Evolutionary conservation across 1,140 invertebrate genomes (phyloP), one percentile per base, ranked within the genome.

Genomic region (Lordiphosa collinella): DNA sequence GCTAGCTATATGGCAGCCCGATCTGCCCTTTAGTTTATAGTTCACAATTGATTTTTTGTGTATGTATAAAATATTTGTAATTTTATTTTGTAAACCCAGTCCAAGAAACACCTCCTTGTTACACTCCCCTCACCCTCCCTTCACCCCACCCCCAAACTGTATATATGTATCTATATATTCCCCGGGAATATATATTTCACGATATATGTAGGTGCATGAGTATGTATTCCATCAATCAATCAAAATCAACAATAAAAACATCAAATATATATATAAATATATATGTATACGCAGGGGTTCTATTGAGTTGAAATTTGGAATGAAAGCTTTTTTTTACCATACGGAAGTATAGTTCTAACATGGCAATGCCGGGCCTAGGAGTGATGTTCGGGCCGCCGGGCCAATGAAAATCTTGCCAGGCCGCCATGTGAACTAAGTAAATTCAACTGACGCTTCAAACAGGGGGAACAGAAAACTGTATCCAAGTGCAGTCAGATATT

Each of bases 11-110:
- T 52, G 76, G 72, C 76, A 76, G 71, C 71, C 49, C 31, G 78
- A 60, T 57, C 72, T 82, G 72, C 72, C 78, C 48, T 61, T 80
- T 82, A 82, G 76, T 84, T 84, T 40, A 84, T 84, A 84, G 78
- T 84, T 84, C 75, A 64, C 70, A 74, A 66, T 68, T 69, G 64
- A 61, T 69, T 66, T 56, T 66, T 66, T 51, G 50, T 66, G 61
- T 56, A 66, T 66, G 62, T 65, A 47, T 55, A 52, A 72, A 59
- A 72, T 60, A 60, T 65, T 55, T 78, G 68, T 58, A 69, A 63
- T 74, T 57, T 62, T 73, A 62, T 68, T 58, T 68, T 69, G 43
- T 68, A 69, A 68, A 69, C 56, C 58, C 46, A 35, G 44, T 18
- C 31, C 32, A 32, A 22, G 29, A n/a, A 36, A 38, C 25, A 34